A percentile compares a stretch with the other conserved stretches of the same genome.
Conservation (phyloP, 2,888 invertebrate genomes). For the Tetanocera ferruginea region DNA sequence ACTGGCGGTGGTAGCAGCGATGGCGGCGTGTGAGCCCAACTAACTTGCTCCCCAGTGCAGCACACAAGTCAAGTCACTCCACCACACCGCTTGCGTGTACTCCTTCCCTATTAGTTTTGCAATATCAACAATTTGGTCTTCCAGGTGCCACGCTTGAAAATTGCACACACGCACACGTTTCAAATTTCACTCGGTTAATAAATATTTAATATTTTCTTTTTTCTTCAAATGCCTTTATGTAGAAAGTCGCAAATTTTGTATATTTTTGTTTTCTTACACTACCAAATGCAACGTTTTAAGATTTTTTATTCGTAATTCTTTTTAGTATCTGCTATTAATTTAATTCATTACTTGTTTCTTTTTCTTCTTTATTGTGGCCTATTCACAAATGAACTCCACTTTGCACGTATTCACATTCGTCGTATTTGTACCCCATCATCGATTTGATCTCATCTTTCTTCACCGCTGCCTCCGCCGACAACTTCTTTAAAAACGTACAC, state of each 20-base stretch:
- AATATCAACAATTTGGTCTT: conserved; percentile 33
- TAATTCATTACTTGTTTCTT: conserved; percentile 19
- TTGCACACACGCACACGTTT: not conserved
- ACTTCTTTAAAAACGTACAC: conserved; percentile 5
- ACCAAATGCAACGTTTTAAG: not conserved
- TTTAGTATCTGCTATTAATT: not conserved
- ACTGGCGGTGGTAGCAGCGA: conserved; percentile 2
- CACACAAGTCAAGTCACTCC: not conserved
- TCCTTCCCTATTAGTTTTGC: conserved; percentile 16
- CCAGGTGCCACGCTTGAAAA: conserved; percentile 28
- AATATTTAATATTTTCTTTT: not conserved
- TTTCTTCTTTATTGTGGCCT: conserved; percentile 1
- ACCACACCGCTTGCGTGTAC: not conserved
- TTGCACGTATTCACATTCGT: conserved; percentile 31
- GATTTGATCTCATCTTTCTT: conserved; percentile 51
- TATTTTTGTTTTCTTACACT: too few species aligned
- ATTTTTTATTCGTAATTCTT: conserved; percentile 11
- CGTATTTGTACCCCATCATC: conserved; percentile 47
- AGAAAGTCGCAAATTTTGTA: not conserved
- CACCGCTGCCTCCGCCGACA: conserved; percentile 43
- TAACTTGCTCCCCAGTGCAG: conserved; percentile 10
- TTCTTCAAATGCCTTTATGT: not conserved
- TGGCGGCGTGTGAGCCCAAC: not conserved
- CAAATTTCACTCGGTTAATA: not conserved
- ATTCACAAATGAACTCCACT: conserved; percentile 18